A percentile compares a stretch with the other conserved stretches of the same genome.
These are phyloP conservation scores for Lemur catta DNA, from an alignment of 2,797 vertebrate genomes.

Conservation along the genomic window DNA sequence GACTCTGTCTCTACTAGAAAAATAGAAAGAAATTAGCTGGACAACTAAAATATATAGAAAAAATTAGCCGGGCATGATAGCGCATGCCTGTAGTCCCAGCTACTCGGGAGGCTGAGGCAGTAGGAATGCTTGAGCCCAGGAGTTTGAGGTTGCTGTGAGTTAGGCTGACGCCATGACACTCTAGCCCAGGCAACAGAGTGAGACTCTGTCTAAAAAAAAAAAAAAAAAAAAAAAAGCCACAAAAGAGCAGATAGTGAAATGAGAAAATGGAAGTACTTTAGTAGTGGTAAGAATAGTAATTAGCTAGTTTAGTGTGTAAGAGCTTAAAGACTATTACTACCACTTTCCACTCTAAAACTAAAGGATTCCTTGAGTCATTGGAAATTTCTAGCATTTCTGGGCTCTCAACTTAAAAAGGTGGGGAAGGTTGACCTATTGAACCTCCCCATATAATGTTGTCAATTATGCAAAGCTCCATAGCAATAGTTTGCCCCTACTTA, in stretches of 20 bases:
- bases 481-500: neutral
- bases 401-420: neutral
- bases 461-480: neutral
- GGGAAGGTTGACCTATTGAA: neutral
- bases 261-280: neutral
- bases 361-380: neutral
- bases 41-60: no score
- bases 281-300: neutral
- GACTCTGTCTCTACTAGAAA: no score
- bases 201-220: no score
- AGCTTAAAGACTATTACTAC: neutral
- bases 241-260: neutral
- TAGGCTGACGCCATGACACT: no score
- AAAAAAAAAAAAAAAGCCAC: slow-evolving; percentile 5
- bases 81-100: no score
- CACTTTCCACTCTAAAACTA: neutral
- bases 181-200: no score
- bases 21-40: no score
- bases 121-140: no score
- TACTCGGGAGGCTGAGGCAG: no score
- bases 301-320: neutral
- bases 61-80: no score
- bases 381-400: neutral
- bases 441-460: neutral
- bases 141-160: no score